Evolutionary conservation across 2,797 vertebrate genomes (phyloP), one percentile per base, ranked within the genome.

Genomic region (Platyrinchus mystaceus): DNA sequence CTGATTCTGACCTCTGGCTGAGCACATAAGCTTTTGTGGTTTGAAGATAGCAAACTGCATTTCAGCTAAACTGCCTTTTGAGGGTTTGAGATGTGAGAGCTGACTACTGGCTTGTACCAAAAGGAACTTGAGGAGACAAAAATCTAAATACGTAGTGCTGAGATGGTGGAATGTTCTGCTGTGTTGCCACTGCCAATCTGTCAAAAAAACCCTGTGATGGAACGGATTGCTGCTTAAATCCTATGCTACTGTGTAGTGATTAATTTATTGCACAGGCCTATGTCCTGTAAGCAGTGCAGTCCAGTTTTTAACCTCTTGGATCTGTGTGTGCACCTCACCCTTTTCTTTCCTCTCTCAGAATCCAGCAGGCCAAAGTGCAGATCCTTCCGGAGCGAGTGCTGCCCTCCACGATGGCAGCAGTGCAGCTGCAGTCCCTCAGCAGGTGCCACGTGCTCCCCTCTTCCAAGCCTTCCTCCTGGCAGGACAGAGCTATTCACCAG

Each of bases 371-470:
- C 32, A 99, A 99, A 97, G 99, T 99, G 21, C 99, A 99, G 58
- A 99, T 99, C 97, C 98, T 99, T 67, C 99, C 99, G 2, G 99
- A 99, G 87, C 95, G 98, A 75, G 98, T 99, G 90, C 98, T 99
- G 92, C 98, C 99, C 26, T 98, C 99, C 76, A 99, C 99, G 4
- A 98, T 99, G 97, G 97, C 98, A 70, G 98, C 98, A 8, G 97
- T 99, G 75, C 99, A 99, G 97, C 98, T 99, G 44, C 97, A 97
- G 7, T 98, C 99, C 12, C 98, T 98, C 67, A 98, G 98, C 90
- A 98, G 98, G 64, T 98, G 98, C 95, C 98, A 98, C 27, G 36
- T 98, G 39, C 87, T 98, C 66, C 98, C 98, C 27, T 97, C 97
- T 36, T 96, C 97, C 34, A 98, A 97, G 82, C 98, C 98, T 52